These are phyloP conservation scores for Drosophila suzukii DNA, from an alignment of 1,140 invertebrate species.

Conservation along the genomic window DNA sequence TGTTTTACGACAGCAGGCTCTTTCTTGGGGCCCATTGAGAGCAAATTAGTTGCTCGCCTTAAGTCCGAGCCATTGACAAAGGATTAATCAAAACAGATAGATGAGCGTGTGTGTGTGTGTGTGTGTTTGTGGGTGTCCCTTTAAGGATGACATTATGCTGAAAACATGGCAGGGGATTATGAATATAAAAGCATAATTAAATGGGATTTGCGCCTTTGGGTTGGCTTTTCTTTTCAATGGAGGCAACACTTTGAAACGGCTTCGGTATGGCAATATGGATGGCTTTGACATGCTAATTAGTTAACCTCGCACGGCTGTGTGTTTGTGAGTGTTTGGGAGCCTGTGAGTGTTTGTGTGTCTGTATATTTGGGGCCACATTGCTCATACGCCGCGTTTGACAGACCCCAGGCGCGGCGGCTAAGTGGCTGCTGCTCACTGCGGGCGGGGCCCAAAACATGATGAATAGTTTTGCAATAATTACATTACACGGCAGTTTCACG, in stretches of 20 bases:
- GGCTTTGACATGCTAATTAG: constrained; percentile 80
- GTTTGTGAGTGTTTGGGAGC: background rate
- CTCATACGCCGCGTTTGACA: constrained; percentile 51
- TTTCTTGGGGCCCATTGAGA: constrained; percentile 41
- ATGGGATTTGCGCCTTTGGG: constrained; percentile 65
- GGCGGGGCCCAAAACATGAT: constrained; percentile 67
- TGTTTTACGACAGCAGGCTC: constrained; percentile 40
- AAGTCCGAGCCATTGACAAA: constrained; percentile 60
- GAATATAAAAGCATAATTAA: constrained; percentile 70
- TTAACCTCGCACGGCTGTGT: constrained; percentile 52
- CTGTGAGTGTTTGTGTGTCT: background rate
- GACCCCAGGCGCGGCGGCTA: constrained; percentile 44
- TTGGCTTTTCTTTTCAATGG: constrained; percentile 23
- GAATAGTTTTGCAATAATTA: constrained; percentile 80
- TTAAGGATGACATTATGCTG: constrained; percentile 42
- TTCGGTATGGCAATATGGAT: constrained; percentile 59
- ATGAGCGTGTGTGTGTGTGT: constrained; percentile 18
- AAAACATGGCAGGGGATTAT: constrained; percentile 59
- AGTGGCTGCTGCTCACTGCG: constrained; percentile 50
- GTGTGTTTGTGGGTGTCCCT: constrained; percentile 13
- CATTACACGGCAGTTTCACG: constrained; percentile 76
- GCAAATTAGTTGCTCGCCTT: constrained; percentile 61
- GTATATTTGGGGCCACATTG: constrained; percentile 20
- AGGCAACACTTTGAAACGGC: constrained; percentile 30
- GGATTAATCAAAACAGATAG: constrained; percentile 69